Percentiles rank a stretch among this genome's conserved stretches.
Conservation (phyloP, 2,797 vertebrate genomes). For the Nothura maculosa region DNA sequence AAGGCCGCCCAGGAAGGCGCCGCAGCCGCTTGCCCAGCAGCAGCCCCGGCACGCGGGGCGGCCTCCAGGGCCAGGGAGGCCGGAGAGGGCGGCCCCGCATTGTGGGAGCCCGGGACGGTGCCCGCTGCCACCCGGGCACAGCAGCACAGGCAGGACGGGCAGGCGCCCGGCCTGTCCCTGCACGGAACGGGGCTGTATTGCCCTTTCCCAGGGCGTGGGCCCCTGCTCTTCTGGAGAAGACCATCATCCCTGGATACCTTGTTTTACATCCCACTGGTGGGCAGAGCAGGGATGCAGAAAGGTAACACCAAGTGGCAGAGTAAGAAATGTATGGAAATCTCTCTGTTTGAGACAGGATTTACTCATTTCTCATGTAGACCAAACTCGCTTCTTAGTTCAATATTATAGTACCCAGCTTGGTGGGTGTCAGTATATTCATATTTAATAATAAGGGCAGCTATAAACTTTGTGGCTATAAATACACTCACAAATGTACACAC, state of each 20-base stretch:
- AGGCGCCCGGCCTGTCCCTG: neutral
- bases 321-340: neutral
- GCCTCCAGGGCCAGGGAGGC: neutral
- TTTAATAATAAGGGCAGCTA: neutral
- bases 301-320: neutral
- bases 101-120: too few species aligned
- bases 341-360: neutral
- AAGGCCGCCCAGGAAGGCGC: neutral
- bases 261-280: fast-evolving
- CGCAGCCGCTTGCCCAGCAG: neutral
- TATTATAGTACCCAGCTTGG: neutral
- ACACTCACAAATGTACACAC: neutral
- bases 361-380: neutral
- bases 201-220: neutral
- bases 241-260: too few species aligned
- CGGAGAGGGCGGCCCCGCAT: too few species aligned
- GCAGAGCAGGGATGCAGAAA: neutral
- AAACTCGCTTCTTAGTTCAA: neutral
- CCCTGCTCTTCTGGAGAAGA: neutral
- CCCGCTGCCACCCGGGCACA: neutral
- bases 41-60: neutral
- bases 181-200: neutral
- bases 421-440: neutral
- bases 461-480: neutral
- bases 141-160: neutral